Conservation (phyloP, 2,888 invertebrate genomes). For the Phania funesta region DNA sequence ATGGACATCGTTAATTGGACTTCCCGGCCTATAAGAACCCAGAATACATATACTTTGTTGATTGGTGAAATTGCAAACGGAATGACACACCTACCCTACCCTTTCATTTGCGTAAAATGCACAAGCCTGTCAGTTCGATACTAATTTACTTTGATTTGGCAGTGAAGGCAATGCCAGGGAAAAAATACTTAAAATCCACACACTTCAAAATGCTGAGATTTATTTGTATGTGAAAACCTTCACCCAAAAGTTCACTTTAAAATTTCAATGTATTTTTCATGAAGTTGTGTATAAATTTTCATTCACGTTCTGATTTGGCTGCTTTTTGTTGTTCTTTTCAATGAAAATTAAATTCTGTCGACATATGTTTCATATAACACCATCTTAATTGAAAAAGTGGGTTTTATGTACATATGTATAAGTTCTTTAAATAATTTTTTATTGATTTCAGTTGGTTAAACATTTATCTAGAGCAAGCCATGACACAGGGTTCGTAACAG, state of each 20-base stretch:
- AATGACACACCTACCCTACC: too few species aligned
- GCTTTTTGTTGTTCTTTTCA: slow-evolving; percentile 14
- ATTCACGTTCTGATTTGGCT: slow-evolving; percentile 27
- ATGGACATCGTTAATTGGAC: too few species aligned
- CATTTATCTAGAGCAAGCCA: background rate
- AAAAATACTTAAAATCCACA: slow-evolving; percentile 14
- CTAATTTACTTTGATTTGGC: slow-evolving; percentile 36
- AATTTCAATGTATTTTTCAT: slow-evolving; percentile 52
- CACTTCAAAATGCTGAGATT: slow-evolving; percentile 63
- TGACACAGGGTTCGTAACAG: too few species aligned
- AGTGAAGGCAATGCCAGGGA: slow-evolving; percentile 49
- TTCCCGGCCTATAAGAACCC: too few species aligned
- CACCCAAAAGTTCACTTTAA: slow-evolving; percentile 66
- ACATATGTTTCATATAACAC: slow-evolving; percentile 67
- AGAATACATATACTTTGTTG: slow-evolving; percentile 4
- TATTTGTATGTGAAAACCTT: slow-evolving; percentile 47
- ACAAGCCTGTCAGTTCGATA: slow-evolving; percentile 56
- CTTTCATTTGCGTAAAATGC: background rate
- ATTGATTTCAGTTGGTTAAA: background rate
- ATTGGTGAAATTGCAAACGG: background rate
- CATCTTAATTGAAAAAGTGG: slow-evolving; percentile 56
- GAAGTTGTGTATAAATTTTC: background rate
- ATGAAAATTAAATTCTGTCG: slow-evolving; percentile 24
- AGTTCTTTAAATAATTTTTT: background rate
- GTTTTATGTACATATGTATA: background rate